phyloP scores from a whole-genome alignment of 1,140 invertebrate genomes.

The Drosophila parvula region DNA sequence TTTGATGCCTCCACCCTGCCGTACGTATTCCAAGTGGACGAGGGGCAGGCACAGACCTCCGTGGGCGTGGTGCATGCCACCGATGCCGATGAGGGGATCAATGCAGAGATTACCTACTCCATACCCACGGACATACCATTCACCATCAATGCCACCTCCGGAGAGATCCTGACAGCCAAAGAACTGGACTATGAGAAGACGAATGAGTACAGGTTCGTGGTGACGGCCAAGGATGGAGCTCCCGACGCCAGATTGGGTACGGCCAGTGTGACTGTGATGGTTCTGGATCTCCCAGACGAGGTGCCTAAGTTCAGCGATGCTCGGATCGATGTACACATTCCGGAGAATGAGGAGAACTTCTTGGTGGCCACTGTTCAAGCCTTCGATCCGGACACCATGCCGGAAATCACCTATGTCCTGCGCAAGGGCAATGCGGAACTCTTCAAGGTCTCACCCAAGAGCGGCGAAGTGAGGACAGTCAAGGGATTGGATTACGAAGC shows the following conservation, averaged over 20 bases:
- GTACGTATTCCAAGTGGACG: conserved; percentile 92
- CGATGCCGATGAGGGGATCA: conserved; percentile 91
- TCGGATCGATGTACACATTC: conserved; percentile 90
- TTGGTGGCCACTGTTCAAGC: conserved; percentile 90
- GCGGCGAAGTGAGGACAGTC: conserved; percentile 90
- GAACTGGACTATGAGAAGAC: conserved; percentile 93
- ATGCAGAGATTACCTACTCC: conserved; percentile 88
- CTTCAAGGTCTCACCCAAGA: conserved; percentile 92
- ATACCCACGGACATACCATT: conserved; percentile 92
- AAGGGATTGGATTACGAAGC: conserved; percentile 92
- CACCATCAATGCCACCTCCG: conserved; percentile 90
- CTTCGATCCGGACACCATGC: conserved; percentile 90
- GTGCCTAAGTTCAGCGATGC: conserved; percentile 91
- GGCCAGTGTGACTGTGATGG: conserved; percentile 92
- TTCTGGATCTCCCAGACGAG: conserved; percentile 92
- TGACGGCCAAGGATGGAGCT: conserved; percentile 94
- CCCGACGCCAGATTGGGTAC: conserved; percentile 93
- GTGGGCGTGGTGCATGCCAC: conserved; percentile 92
- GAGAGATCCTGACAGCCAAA: conserved; percentile 90
- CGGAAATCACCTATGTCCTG: conserved; percentile 93
- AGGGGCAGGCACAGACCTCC: conserved; percentile 88
- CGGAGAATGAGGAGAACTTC: conserved; percentile 92
- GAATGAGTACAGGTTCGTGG: conserved; percentile 92
- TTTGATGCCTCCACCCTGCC: conserved; percentile 89
- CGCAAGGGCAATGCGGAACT: conserved; percentile 91